Evolutionary conservation across 2,888 invertebrate species (phyloP), one percentile per base, ranked within the genome.

Genomic region (Diachrysia chrysitis): DNA sequence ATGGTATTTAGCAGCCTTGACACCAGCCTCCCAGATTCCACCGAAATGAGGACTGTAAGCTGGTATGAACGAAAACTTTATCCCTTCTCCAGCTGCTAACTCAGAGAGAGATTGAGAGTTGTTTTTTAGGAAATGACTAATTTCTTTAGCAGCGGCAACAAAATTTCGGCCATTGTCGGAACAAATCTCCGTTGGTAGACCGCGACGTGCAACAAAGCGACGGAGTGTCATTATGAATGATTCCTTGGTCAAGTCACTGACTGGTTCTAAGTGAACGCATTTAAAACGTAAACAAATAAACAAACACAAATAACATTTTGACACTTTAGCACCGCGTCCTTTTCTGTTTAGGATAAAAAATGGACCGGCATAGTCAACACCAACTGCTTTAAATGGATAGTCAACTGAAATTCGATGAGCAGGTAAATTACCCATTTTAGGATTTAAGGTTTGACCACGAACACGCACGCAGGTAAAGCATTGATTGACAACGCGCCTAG

Each of bases 91-190:
- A 60, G 61, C 56, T 57, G 78, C 77, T 76, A 82, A 79, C 16
- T 82, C 78, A 75, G 53, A 58, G 12, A 83, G 23, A 46, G 57
- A 19, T 2, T 66, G 16, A 2, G 12, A 6, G 9, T 29, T 0
- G 54, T 73, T 67, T 16, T 25, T 25, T 25, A 25, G 5, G 25
- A 25, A 25, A 25, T 2, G 19, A 12, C 60, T 59, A 25, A 83
- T 25, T 25, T 82, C 81, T 23, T 79, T 83, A 23, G 73, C 70
- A 4, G 79, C 80, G 0, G 74, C 83, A 5, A 82, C 79, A 63
- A 84, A 83, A 58, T 79, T 84, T 0, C 78, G 71, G 0, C 85
- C 86, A 63, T 84, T 85, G 46, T 86, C n/a, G n/a, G n/a, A n/a
- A n/a, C n/a, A n/a, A n/a, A n/a, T n/a, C n/a, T n/a, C n/a, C n/a